Base-by-base conservation (phyloP, 2,888 invertebrate species). In the Phyllotreta cruciferae region DNA sequence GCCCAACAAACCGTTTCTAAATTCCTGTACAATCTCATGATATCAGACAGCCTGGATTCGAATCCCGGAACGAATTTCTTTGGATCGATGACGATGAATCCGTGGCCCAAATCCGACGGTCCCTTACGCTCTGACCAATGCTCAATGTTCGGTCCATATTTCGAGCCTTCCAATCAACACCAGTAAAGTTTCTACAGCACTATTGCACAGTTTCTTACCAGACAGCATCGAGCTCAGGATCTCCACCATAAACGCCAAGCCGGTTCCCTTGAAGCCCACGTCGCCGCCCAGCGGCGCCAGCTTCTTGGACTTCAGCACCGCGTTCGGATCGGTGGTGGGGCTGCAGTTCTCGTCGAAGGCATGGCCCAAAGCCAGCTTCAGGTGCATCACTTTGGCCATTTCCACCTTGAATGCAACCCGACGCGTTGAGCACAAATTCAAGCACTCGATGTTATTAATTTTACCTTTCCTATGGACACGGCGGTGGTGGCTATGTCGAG, bases 401-500 rank as follows among this genome's bases (percentile, higher is more conserved):
- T 98, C 96, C 66, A 96, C 88, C 77, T 79, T 45, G 57, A 64
- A 2, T 24, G 24, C 24, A 24, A 24, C 4, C 4, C 24, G 4
- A 1, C 24, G 24, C 4, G 24, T 24, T 3, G 24, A 3, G n/a
- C n/a, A n/a, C n/a, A n/a, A n/a, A n/a, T 11, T 8, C 34, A 10
- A 42, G 6, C 54, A 62, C 11, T 42, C 9, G 4, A 24, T 24
- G 24, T 24, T 24, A 24, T n/a, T n/a, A 24, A 24, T 7, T 55
- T 73, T 78, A 89, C 90, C 84, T 97, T 98, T 38, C 97, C 97
- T 11, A 96, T 84, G 1, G 97, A 93, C 0, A 94, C 96, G 0
- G 93, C 88, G 0, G 96, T 92, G 0, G 97, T 96, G 0, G 97
- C 96, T 96, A 98, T 97, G 78, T 98, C 97, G 57, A 98, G 81